Evolutionary conservation across 2,113 vertebrate species (phyloP).

Genomic region (Zosterops hypoxanthus): DNA sequence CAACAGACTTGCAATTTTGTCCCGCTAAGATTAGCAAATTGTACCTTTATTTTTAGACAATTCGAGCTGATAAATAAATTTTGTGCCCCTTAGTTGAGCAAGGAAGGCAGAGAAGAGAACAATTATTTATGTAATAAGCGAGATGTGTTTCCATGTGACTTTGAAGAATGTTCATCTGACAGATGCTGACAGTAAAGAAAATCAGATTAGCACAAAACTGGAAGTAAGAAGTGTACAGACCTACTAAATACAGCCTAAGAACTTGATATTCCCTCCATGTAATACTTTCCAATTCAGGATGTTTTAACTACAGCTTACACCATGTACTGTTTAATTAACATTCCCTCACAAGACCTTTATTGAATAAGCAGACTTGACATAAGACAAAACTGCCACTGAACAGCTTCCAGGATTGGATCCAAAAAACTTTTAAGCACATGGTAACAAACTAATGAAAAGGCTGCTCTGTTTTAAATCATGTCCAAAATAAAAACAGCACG

Average conservation of each 20-base stretch:
- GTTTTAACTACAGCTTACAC: slow-evolving; percentile 31
- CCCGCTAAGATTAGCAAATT: not conserved
- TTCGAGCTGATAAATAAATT: not conserved
- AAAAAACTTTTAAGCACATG: not conserved
- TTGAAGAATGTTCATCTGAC: not conserved
- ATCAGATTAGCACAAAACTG: slow-evolving; percentile 46
- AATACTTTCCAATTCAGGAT: slow-evolving; percentile 35
- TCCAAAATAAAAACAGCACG: not conserved
- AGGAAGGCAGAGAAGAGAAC: not conserved
- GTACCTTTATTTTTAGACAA: not conserved
- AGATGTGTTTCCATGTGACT: not conserved
- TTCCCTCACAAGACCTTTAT: slow-evolving; percentile 48
- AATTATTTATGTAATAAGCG: not conserved
- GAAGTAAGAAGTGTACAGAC: not conserved
- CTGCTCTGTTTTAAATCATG: not conserved
- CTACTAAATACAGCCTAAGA: slow-evolving; percentile 47
- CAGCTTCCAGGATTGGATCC: slow-evolving; percentile 8
- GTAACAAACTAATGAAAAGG: not conserved
- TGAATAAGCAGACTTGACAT: slow-evolving; percentile 63
- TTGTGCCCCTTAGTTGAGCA: not conserved
- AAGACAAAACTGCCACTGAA: slow-evolving; percentile 26
- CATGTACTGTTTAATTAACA: slow-evolving; percentile 41
- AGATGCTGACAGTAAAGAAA: slow-evolving; percentile 13
- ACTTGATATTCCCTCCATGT: not conserved
- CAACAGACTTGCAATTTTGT: not conserved